Base-by-base conservation (phyloP, 2,113 vertebrate genomes). In the Neotoma lepida region DNA sequence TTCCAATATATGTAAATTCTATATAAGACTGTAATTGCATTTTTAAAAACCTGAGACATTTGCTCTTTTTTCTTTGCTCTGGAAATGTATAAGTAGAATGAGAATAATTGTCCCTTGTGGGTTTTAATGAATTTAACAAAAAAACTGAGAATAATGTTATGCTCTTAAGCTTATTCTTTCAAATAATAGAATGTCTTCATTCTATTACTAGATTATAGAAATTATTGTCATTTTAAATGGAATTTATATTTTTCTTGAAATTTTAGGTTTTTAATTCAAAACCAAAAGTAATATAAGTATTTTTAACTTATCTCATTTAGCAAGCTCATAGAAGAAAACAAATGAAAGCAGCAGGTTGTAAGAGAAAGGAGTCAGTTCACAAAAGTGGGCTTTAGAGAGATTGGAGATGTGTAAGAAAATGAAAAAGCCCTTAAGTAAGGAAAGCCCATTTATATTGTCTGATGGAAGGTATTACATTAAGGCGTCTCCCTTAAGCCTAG, bases 121-220 rank as follows among this genome's bases (percentile, higher is more conserved):
- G 24, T 73, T 88, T 95, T 86, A 93, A 86, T 91, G 56, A 66
- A 84, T 86, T 71, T 77, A 20, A 82, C 41, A 76, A 82, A 81
- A 82, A 9, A 3, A 26, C 82, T 89, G 28, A 94, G 8, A 35
- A 13, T n/a, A 85, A 68, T 89, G 35, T 14, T 91, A 15, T 92
- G 10, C 68, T 94, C 91, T 51, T 24, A 93, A 93, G 39, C 28
- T 64, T 58, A 4, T 93, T 82, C n/a, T 86, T 96, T 89, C 54
- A 87, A 82, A 88, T 51, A 51, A 51, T 51, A 46, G 6, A 87
- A 9, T 66, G 41, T 66, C 49, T 96, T 91, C 80, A 20, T 24
- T 80, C 8, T 77, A 35, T 51, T 88, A 70, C 74, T 87, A 63
- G 30, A 39, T 91, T 33, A 12, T 77, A 58, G 13, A 61, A 73